Percentiles rank a stretch among this genome's conserved stretches.
Conservation (phyloP, 2,113 vertebrate genomes). For the Colinus virginianus region DNA sequence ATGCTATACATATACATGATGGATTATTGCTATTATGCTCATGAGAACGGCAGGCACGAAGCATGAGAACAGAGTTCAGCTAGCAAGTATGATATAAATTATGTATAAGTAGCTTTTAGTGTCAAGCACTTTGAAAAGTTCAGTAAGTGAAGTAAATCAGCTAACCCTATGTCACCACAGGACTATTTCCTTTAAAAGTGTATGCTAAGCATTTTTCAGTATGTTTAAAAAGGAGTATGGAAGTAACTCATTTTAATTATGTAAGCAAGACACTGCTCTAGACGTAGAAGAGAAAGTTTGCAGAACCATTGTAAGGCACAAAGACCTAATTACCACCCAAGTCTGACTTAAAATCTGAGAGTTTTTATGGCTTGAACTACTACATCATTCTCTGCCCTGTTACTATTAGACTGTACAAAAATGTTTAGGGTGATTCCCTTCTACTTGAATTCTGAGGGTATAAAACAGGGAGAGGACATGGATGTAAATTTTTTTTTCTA, state of each 20-base stretch:
- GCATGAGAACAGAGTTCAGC: slow-evolving; percentile 42
- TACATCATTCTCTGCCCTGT: background rate
- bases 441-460: background rate
- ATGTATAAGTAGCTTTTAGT: slow-evolving; percentile 54
- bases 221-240: background rate
- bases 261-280: background rate
- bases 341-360: background rate
- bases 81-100: slow-evolving; percentile 46
- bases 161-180: background rate
- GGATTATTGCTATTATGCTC: slow-evolving; percentile 46
- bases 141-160: slow-evolving; percentile 27
- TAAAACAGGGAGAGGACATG: background rate
- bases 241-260: background rate
- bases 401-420: background rate
- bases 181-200: background rate
- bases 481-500: background rate
- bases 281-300: background rate
- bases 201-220: background rate
- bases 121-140: slow-evolving; percentile 11
- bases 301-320: background rate
- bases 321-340: background rate
- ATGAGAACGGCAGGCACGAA: slow-evolving; percentile 24
- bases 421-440: background rate
- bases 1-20: slow-evolving; percentile 1
- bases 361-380: background rate